These are phyloP conservation scores for Ptychochromis oligacanthus DNA, from an alignment of 2,113 vertebrate genomes.

Conservation along the genomic window DNA sequence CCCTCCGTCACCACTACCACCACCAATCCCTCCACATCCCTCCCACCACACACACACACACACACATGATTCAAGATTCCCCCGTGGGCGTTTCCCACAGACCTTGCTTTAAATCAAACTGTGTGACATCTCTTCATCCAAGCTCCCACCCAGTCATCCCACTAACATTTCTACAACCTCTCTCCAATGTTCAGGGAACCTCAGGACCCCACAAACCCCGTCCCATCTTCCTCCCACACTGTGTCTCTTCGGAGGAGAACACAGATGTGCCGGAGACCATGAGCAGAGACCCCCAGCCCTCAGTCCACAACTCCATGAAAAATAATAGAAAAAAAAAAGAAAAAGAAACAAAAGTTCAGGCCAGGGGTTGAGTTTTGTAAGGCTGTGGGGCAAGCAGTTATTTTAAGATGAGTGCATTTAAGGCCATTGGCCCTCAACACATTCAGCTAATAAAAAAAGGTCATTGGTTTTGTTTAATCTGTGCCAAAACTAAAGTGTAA, in stretches of 20 bases:
- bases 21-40: slow-evolving; percentile 44
- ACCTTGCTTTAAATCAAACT: slow-evolving; percentile 70
- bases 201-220: slow-evolving; percentile 43
- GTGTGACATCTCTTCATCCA: slow-evolving; percentile 66
- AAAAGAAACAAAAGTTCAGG: slow-evolving; percentile 23
- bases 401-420: slow-evolving; percentile 37
- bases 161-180: slow-evolving; percentile 63
- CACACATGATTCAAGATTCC: slow-evolving; percentile 56
- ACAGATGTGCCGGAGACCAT: slow-evolving; percentile 65
- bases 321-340: slow-evolving; percentile 47
- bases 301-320: slow-evolving; percentile 54
- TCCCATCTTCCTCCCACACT: slow-evolving; percentile 48
- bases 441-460: not conserved
- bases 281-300: slow-evolving; percentile 48
- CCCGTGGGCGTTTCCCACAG: slow-evolving; percentile 75
- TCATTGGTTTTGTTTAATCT: not conserved
- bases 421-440: not conserved
- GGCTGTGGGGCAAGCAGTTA: slow-evolving; percentile 25
- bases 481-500: not conserved
- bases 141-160: slow-evolving; percentile 60
- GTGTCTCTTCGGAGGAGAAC: slow-evolving; percentile 35
- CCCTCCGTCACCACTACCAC: slow-evolving; percentile 7
- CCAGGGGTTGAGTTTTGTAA: slow-evolving; percentile 26
- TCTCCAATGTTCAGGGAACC: slow-evolving; percentile 58
- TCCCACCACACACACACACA: slow-evolving; percentile 36